phyloP scores from a whole-genome alignment of 2,113 vertebrate genomes.

The Cygnus atratus region DNA sequence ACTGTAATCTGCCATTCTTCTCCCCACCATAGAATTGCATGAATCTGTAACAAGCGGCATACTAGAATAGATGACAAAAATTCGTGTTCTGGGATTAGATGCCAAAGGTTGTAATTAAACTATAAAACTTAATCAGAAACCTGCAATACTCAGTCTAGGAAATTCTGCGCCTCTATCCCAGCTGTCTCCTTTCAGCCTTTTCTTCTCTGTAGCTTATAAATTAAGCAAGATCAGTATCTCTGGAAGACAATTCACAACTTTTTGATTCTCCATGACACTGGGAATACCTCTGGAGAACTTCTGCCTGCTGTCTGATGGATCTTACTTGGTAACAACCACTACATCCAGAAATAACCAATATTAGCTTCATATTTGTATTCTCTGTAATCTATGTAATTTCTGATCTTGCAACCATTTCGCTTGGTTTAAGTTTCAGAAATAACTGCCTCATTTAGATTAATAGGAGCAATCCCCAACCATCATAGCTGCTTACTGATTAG shows the following conservation, averaged over 20 bases:
- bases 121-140: not conserved
- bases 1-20: not conserved
- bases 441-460: not conserved
- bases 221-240: not conserved
- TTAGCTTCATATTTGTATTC: not conserved
- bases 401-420: not conserved
- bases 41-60: not conserved
- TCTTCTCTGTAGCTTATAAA: not conserved
- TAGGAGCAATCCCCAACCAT: not conserved
- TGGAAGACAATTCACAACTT: not conserved
- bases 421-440: not conserved
- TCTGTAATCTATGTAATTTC: not conserved
- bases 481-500: not conserved
- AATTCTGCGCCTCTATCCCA: not conserved
- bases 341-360: not conserved
- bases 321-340: not conserved
- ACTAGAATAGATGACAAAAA: not conserved
- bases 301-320: not conserved
- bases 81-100: not conserved
- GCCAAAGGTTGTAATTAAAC: not conserved
- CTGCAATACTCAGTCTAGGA: not conserved
- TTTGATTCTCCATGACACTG: not conserved
- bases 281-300: not conserved
- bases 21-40: fast-evolving
- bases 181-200: not conserved